A percentile compares a stretch with the other conserved stretches of the same genome.
Conservation (phyloP, 2,888 invertebrate species). For the Drosophila helvetica region DNA sequence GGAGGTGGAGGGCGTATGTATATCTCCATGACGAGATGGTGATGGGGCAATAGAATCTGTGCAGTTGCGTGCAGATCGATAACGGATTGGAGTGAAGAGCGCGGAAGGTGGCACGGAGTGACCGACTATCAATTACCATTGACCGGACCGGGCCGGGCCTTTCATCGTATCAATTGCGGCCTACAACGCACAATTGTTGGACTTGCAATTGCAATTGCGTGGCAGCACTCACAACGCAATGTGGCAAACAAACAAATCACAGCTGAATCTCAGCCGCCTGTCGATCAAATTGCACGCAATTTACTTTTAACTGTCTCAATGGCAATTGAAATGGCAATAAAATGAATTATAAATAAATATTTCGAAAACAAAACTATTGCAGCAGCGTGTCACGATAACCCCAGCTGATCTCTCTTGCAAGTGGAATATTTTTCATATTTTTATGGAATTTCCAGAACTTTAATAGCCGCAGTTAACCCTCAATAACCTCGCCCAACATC, state of each 20-base stretch:
- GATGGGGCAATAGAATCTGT: background rate
- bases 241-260: constrained; percentile 51
- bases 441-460: background rate
- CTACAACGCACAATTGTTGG: constrained; percentile 20
- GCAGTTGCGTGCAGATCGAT: background rate
- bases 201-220: constrained; percentile 55
- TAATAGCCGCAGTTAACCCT: background rate
- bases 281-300: constrained; percentile 72
- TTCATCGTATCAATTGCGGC: constrained; percentile 25
- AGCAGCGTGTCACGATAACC: constrained; percentile 47
- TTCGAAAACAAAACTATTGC: constrained; percentile 36
- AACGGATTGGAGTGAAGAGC: background rate
- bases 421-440: background rate
- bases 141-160: background rate
- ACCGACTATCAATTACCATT: constrained; percentile 54
- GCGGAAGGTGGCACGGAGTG: constrained; percentile 5
- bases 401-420: constrained; percentile 31
- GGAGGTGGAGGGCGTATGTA: too few relatives aligned
- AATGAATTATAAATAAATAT: constrained; percentile 1
- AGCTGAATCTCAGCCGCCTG: constrained; percentile 19
- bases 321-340: constrained; percentile 35
- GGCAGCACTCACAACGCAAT: constrained; percentile 53
- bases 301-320: constrained; percentile 61
- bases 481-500: constrained; percentile 33
- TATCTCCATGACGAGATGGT: too few relatives aligned